Percentiles rank a stretch among this genome's conserved stretches.
These are phyloP conservation scores for Gymnobelideus leadbeateri DNA, from an alignment of 2,113 vertebrate genomes.

Conservation along the genomic window DNA sequence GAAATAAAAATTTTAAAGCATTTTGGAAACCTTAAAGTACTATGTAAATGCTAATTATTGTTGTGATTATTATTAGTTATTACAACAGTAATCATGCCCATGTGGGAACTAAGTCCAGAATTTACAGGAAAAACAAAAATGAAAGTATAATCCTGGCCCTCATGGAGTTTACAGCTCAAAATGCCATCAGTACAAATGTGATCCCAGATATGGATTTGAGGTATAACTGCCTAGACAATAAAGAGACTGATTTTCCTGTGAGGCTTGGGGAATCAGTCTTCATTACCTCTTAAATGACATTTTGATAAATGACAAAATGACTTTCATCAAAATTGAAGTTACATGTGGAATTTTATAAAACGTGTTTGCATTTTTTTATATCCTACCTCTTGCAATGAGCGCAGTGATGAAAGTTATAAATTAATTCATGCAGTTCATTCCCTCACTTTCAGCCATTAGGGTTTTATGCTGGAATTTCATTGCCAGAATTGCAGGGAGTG, in stretches of 20 bases:
- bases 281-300: slow-evolving; percentile 6
- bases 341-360: slow-evolving; percentile 5
- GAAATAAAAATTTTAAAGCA: background rate
- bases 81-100: background rate
- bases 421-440: slow-evolving; percentile 6
- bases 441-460: background rate
- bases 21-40: background rate
- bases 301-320: slow-evolving; percentile 7
- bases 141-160: background rate
- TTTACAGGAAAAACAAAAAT: background rate
- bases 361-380: background rate
- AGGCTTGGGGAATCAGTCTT: slow-evolving; percentile 4
- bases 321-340: slow-evolving; percentile 10
- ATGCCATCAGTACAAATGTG: background rate
- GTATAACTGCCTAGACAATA: background rate
- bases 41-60: background rate
- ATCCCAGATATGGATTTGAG: background rate
- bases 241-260: slow-evolving; percentile 8
- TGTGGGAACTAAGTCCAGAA: background rate
- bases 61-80: background rate
- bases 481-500: background rate
- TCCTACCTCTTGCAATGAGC: slow-evolving; percentile 4
- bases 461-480: background rate
- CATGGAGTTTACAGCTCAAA: background rate
- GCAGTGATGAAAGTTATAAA: background rate